Evolutionary conservation across 2,113 vertebrate species (phyloP).

Genomic region (Osmerus eperlanus): DNA sequence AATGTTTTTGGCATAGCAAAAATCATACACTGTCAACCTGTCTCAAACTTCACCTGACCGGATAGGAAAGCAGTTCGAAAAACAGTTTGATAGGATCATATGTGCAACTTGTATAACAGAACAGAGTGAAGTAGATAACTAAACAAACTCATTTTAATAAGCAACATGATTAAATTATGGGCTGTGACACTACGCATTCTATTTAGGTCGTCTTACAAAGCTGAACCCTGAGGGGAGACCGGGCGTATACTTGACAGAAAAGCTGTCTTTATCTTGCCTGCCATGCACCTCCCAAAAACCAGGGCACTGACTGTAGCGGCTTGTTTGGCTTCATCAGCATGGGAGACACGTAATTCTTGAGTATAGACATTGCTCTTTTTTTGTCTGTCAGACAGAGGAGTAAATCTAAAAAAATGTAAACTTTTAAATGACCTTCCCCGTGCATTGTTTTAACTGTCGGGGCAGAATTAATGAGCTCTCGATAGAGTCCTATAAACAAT

Average conservation of each 20-base stretch:
- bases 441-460: neutral
- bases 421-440: constrained; percentile 22
- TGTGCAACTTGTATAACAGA: no score
- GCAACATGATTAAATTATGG: neutral
- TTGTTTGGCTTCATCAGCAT: constrained; percentile 59
- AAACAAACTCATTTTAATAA: no score
- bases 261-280: constrained; percentile 30
- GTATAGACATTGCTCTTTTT: constrained; percentile 8
- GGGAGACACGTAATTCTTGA: constrained; percentile 49
- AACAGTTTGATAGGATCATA: no score
- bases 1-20: no score
- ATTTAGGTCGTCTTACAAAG: neutral
- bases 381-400: neutral
- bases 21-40: no score
- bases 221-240: neutral
- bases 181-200: neutral
- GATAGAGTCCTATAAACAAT: constrained; percentile 41
- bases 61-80: no score
- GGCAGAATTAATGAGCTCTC: neutral
- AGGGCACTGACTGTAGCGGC: constrained; percentile 35
- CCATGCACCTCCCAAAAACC: constrained; percentile 43
- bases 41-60: no score
- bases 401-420: neutral
- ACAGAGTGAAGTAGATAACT: no score
- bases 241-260: constrained; percentile 37